A percentile compares a stretch with the other conserved stretches of the same genome.
Conservation (phyloP, 2,888 invertebrate genomes). For the Caenorhabditis sp. region DNA sequence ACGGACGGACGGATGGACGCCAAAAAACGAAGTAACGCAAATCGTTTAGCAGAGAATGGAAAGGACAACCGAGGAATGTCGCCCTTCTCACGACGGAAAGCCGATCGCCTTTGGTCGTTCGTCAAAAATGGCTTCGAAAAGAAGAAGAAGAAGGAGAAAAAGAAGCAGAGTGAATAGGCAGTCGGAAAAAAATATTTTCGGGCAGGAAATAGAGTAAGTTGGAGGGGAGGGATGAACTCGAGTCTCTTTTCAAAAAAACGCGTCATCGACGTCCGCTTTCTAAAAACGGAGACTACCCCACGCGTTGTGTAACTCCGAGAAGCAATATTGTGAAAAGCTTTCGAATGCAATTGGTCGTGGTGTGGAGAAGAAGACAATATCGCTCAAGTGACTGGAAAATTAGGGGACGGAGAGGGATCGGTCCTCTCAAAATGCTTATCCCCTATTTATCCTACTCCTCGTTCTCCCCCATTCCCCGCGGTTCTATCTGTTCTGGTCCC, state of each 20-base stretch:
- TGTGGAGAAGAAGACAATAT: conserved; percentile 35
- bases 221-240: background rate
- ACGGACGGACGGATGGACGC: background rate
- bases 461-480: conserved; percentile 2
- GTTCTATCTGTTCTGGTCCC: conserved; percentile 6
- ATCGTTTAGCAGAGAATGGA: conserved; percentile 28
- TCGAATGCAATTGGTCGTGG: conserved; percentile 40
- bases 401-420: conserved; percentile 11
- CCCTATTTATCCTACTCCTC: background rate
- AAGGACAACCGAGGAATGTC: background rate
- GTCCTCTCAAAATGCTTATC: background rate
- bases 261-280: background rate
- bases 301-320: conserved; percentile 8
- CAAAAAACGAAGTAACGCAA: conserved; percentile 19
- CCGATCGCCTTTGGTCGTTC: conserved; percentile 6
- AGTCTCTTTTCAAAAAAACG: background rate
- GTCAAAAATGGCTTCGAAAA: no score
- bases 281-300: conserved; percentile 13
- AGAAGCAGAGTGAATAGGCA: no score
- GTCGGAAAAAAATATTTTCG: no score
- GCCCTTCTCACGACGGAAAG: background rate
- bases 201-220: background rate
- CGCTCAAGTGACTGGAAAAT: conserved; percentile 44
- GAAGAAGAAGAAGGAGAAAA: no score
- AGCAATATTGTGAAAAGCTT: conserved; percentile 41